Conservation (phyloP, 64 coral and sea anemone genomes). For the Pocillopora verrucosa region DNA sequence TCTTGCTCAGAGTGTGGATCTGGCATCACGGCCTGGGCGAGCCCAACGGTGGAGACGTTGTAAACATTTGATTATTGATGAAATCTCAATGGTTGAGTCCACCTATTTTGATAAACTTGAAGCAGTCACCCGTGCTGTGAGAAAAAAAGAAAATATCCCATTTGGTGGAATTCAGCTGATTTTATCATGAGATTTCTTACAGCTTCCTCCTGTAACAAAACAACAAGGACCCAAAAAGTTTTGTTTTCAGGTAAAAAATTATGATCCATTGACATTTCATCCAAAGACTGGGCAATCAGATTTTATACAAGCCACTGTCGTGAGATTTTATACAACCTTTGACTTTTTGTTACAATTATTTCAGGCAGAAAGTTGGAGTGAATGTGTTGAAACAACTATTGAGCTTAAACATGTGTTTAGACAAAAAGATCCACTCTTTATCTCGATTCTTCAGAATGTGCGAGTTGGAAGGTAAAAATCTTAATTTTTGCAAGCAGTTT, state of each 20-base stretch:
- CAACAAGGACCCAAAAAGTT: constrained; percentile 63
- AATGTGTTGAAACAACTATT: constrained; percentile 82
- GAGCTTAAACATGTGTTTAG: constrained; percentile 83
- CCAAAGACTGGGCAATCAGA: too few relatives aligned
- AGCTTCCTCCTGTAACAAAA: constrained; percentile 78
- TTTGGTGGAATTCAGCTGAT: constrained; percentile 99
- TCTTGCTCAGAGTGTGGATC: constrained; percentile 62
- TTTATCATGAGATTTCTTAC: constrained; percentile 90
- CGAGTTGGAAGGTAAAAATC: too few relatives aligned
- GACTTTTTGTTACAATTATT: neutral
- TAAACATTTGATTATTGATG: constrained; percentile 86
- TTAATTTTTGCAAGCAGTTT: too few relatives aligned
- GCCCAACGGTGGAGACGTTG: constrained; percentile 67
- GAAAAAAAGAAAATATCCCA: constrained; percentile 63
- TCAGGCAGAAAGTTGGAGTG: constrained; percentile 78
- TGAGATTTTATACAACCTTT: neutral
- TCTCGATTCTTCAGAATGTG: too few relatives aligned
- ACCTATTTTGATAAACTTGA: constrained; percentile 87
- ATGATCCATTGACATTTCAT: too few relatives aligned
- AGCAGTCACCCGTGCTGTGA: constrained; percentile 63
- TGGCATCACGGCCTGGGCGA: constrained; percentile 57
- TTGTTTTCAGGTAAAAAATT: constrained; percentile 85
- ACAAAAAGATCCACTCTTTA: constrained; percentile 46
- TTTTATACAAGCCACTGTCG: too few relatives aligned
- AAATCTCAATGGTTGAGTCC: constrained; percentile 92